A percentile compares a stretch with the other conserved stretches of the same genome.
phyloP scores from a whole-genome alignment of 2,113 vertebrate species.

The Perca flavescens region DNA sequence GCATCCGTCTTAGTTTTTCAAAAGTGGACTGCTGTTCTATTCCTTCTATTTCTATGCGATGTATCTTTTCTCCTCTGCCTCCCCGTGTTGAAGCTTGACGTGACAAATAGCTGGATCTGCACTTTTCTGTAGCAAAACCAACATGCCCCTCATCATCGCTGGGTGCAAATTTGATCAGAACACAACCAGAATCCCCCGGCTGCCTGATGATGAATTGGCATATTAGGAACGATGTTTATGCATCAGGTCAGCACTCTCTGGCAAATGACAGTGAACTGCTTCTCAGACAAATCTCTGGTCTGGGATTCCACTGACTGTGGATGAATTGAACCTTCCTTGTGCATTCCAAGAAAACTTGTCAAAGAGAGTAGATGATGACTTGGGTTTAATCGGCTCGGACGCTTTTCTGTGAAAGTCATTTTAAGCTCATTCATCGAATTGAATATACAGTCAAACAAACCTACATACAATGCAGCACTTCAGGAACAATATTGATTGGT shows the following conservation, averaged over 20 bases:
- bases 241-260: conserved; percentile 74
- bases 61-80: conserved; percentile 49
- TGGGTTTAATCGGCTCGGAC: conserved; percentile 12
- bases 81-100: conserved; percentile 70
- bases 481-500: background rate
- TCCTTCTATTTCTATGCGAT: conserved; percentile 31
- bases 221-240: conserved; percentile 83
- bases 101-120: conserved; percentile 84
- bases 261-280: conserved; percentile 80
- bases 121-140: conserved; percentile 81
- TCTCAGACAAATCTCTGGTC: conserved; percentile 76
- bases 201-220: conserved; percentile 81
- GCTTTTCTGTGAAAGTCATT: conserved; percentile 31
- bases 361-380: conserved; percentile 37
- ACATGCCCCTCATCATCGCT: conserved; percentile 80
- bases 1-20: background rate
- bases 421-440: conserved; percentile 39
- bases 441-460: conserved; percentile 2
- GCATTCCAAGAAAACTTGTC: conserved; percentile 64
- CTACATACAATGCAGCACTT: conserved; percentile 15
- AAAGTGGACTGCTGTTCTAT: conserved; percentile 23
- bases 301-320: conserved; percentile 60
- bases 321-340: conserved; percentile 59
- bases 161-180: conserved; percentile 82
- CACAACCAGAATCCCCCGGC: conserved; percentile 77